Evolutionary conservation across 2,888 invertebrate species (phyloP).

Genomic region (Heliconius ismenius): DNA sequence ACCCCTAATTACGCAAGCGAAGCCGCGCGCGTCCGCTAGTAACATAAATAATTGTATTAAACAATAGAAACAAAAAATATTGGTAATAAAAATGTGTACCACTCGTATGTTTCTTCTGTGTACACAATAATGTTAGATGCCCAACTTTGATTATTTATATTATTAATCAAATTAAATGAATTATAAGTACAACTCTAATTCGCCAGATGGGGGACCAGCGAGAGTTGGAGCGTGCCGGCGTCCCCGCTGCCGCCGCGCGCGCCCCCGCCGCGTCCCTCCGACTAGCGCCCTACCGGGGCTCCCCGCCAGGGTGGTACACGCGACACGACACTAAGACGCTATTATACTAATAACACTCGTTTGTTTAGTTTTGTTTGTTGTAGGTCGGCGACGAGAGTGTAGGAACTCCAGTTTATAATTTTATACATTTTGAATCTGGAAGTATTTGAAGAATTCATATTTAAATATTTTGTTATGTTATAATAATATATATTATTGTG

Average conservation of each 20-base stretch:
- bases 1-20: no score
- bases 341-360: no score
- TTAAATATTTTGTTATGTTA: no score
- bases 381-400: slow-evolving; percentile 9
- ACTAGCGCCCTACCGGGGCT: slow-evolving; percentile 55
- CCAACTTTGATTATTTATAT: background rate
- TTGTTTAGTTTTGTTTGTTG: background rate
- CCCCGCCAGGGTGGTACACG: slow-evolving; percentile 17
- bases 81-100: background rate
- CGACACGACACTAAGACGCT: no score
- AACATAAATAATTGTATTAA: no score
- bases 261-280: slow-evolving; percentile 71
- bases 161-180: background rate
- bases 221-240: slow-evolving; percentile 79
- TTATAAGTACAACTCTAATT: background rate
- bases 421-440: background rate
- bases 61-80: no score
- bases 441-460: background rate
- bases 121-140: background rate
- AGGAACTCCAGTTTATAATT: background rate
- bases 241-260: slow-evolving; percentile 78
- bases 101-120: background rate
- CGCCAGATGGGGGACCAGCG: slow-evolving; percentile 69
- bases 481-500: no score
- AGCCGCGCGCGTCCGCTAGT: no score